Evolutionary conservation across 2,888 invertebrate genomes (phyloP).

Genomic region (Slavum lentiscoides): DNA sequence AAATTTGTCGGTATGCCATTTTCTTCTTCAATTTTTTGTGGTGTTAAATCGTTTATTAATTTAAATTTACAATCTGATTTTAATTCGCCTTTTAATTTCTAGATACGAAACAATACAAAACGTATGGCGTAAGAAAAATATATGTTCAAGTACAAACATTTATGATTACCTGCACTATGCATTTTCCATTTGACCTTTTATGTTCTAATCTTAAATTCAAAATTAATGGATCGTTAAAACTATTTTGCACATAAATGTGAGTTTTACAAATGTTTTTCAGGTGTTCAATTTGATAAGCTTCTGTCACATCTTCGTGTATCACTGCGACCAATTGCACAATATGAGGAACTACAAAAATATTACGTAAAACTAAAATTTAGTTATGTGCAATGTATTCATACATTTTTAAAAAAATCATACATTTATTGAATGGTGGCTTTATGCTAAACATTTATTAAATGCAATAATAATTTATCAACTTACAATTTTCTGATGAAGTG

Average conservation of each 20-base stretch:
- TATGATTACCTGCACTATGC: conserved; percentile 29
- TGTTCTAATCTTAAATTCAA: conserved; percentile 45
- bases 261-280: conserved; percentile 45
- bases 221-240: not conserved
- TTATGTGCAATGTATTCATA: not conserved
- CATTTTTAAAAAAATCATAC: not conserved
- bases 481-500: conserved; percentile 31
- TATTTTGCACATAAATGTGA: conserved; percentile 29
- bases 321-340: conserved; percentile 34
- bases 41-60: conserved; percentile 13
- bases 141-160: not conserved
- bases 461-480: conserved; percentile 5
- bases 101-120: conserved; percentile 1
- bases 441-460: not conserved
- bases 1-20: conserved; percentile 19
- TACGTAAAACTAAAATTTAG: not conserved
- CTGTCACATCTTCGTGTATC: conserved; percentile 39
- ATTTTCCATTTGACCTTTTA: conserved; percentile 49
- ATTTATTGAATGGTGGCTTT: too few species aligned
- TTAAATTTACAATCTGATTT: conserved; percentile 34
- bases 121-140: not conserved
- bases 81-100: conserved; percentile 43
- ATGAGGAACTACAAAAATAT: conserved; percentile 24
- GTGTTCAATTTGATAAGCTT: conserved; percentile 35
- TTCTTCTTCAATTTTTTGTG: conserved; percentile 32